phyloP scores from a whole-genome alignment of 2,888 invertebrate species.

The Pteria penguin region DNA sequence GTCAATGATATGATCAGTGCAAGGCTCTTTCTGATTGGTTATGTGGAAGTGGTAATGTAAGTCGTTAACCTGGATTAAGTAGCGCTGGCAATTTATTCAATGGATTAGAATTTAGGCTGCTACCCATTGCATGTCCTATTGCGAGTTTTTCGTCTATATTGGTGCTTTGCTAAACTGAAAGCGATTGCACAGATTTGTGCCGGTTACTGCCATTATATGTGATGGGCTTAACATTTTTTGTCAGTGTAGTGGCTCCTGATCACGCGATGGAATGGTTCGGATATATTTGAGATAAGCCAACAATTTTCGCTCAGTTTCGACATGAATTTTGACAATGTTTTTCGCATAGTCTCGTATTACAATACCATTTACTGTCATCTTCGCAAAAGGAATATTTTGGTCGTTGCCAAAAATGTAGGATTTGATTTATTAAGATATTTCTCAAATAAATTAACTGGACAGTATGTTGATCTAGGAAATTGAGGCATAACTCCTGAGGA shows the following conservation, averaged over 20 bases:
- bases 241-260: background rate
- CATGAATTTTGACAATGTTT: background rate
- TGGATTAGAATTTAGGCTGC: too few species aligned
- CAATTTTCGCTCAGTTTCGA: background rate
- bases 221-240: background rate
- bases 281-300: background rate
- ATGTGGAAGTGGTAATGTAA: too few species aligned
- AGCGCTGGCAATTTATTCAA: too few species aligned
- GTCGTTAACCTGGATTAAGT: too few species aligned
- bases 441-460: slow-evolving; percentile 18
- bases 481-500: background rate
- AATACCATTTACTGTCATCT: background rate
- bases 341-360: background rate
- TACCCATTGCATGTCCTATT: too few species aligned
- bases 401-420: background rate
- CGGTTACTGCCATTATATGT: background rate
- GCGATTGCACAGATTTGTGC: background rate
- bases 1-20: too few species aligned
- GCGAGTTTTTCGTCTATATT: too few species aligned
- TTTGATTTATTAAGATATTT: slow-evolving; percentile 16
- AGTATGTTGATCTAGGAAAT: background rate
- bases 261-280: background rate
- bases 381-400: background rate
- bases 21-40: too few species aligned
- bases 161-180: background rate